These are phyloP conservation scores for Pseudorectes ferrugineus DNA, from an alignment of 2,113 vertebrate species.

Conservation along the genomic window DNA sequence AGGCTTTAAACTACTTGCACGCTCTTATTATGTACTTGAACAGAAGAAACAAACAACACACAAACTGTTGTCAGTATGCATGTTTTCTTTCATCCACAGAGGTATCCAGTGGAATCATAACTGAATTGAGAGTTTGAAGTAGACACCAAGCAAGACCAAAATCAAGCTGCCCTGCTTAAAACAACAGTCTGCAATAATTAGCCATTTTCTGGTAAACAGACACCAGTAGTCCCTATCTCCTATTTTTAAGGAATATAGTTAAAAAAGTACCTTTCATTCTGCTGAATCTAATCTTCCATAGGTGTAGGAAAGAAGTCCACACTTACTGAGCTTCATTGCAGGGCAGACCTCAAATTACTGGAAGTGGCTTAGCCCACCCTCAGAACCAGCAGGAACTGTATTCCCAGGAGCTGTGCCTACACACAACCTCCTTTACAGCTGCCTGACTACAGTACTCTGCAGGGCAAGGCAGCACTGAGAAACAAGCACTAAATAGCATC, in stretches of 20 bases:
- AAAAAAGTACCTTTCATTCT: background rate
- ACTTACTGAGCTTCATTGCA: background rate
- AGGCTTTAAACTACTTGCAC: background rate
- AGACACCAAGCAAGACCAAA: background rate
- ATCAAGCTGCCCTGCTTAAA: background rate
- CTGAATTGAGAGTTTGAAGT: background rate
- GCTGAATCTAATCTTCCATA: background rate
- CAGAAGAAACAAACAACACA: background rate
- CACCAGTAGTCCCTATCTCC: background rate
- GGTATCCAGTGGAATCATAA: background rate
- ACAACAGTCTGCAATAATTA: background rate
- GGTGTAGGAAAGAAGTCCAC: background rate
- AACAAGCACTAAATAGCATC: background rate
- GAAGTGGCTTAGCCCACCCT: background rate
- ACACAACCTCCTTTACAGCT: background rate
- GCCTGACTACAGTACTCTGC: background rate
- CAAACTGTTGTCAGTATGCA: background rate
- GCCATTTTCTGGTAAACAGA: background rate
- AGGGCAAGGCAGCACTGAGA: background rate
- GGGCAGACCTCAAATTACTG: background rate
- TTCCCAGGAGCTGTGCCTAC: background rate
- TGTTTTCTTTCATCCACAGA: background rate
- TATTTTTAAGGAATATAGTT: background rate
- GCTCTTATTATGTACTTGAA: background rate
- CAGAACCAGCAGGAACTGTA: background rate